A percentile compares a stretch with the other conserved stretches of the same genome.
Conservation (phyloP, 2,797 vertebrate genomes). For the Coendou prehensilis region DNA sequence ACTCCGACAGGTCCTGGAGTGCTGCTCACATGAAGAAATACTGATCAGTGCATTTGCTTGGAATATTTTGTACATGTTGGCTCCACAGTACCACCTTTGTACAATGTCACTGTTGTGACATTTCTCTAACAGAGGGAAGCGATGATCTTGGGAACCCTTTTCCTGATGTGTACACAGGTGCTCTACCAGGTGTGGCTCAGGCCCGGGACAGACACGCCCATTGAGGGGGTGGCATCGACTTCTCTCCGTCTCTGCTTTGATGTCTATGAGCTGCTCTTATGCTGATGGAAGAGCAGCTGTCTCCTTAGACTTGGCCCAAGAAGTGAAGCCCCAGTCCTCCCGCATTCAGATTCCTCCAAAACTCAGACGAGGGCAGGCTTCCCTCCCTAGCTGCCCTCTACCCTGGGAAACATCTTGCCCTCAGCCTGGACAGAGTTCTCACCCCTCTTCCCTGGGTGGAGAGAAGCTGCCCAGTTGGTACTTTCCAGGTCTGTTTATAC, state of each 20-base stretch:
- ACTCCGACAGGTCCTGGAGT: too few species aligned
- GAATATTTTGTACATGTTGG: not conserved
- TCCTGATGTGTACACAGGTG: not conserved
- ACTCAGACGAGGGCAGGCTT: not conserved
- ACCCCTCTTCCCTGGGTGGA: not conserved
- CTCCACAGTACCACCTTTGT: not conserved
- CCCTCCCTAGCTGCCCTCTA: accelerated
- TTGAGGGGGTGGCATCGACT: too few species aligned
- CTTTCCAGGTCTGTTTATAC: not conserved
- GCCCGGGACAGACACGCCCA: not conserved
- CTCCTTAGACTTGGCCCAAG: not conserved
- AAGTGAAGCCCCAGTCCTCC: too few species aligned
- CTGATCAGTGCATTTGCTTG: not conserved
- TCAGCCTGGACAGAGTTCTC: not conserved
- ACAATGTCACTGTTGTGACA: not conserved
- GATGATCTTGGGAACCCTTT: not conserved
- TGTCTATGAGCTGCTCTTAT: not conserved
- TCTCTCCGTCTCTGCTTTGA: not conserved
- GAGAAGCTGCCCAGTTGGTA: not conserved
- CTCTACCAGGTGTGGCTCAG: accelerated
- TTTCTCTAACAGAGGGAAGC: not conserved
- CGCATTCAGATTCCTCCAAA: not conserved
- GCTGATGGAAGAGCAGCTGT: accelerated
- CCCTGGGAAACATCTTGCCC: not conserved
- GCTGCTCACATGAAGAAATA: not conserved